Percentiles rank a stretch among this genome's conserved stretches.
phyloP scores from a whole-genome alignment of 1,140 invertebrate species.

The Drosophila equinoxialis region DNA sequence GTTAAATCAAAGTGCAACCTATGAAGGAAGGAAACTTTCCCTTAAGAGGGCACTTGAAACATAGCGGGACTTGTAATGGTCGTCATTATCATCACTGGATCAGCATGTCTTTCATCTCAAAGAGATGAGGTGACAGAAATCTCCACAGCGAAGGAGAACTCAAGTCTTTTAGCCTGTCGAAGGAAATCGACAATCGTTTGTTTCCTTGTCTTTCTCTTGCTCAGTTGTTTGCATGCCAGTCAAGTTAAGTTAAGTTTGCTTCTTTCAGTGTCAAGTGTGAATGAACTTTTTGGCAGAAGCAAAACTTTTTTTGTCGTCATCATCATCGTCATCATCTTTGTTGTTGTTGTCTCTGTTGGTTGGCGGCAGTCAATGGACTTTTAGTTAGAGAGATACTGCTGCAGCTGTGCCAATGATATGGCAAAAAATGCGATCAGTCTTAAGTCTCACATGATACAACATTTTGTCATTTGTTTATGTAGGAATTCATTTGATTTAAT shows the following conservation, averaged over 20 bases:
- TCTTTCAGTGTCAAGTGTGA: conserved; percentile 58
- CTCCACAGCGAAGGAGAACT: background rate
- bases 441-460: background rate
- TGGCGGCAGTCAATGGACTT: conserved; percentile 46
- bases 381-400: conserved; percentile 32
- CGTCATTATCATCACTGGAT: background rate
- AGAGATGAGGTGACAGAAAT: conserved; percentile 6
- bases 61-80: background rate
- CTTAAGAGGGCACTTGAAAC: background rate
- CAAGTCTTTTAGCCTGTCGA: conserved; percentile 6
- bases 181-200: conserved; percentile 7
- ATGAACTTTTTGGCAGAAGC: conserved; percentile 46
- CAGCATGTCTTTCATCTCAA: background rate
- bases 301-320: conserved; percentile 52
- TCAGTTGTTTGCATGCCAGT: conserved; percentile 39
- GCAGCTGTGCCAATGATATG: conserved; percentile 52
- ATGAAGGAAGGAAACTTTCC: conserved; percentile 2
- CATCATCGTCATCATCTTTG: conserved; percentile 30
- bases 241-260: conserved; percentile 12
- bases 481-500: background rate
- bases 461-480: background rate
- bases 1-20: background rate
- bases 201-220: conserved; percentile 7
- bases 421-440: conserved; percentile 32
- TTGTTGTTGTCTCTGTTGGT: background rate